Evolutionary conservation across 2,113 vertebrate species (phyloP), one percentile per base, ranked within the genome.

Genomic region (Atractosteus spatula): DNA sequence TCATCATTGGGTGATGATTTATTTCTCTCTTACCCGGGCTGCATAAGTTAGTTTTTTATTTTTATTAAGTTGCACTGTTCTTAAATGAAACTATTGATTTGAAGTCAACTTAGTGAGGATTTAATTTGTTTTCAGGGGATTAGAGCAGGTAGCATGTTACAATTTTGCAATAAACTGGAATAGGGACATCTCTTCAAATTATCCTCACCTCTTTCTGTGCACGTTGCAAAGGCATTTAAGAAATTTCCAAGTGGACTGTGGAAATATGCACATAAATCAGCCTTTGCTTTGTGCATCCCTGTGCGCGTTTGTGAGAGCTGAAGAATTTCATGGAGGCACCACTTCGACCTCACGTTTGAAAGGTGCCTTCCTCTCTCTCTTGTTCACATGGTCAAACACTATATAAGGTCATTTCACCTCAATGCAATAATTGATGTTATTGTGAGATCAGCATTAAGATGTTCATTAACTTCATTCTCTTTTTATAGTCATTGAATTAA

Each of bases 41-140:
- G 92, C 93, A 95, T 93, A 92, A 95, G 95, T 94, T 96, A 95
- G 94, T 97, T 97, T 93, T 97, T 97, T 95, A 96, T 97, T 97
- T 97, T 97, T 97, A 95, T 97, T 96, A 97, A 96, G 95, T 96
- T 93, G 93, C 91, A 89, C 92, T 90, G 94, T 92, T 92, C 92
- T 95, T 96, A 97, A 97, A 98, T 97, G 95, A 96, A 97, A 96
- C 93, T 96, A 98, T 97, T 95, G 96, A 98, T 97, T 97, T 96
- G 91, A 93, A 94, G 96, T 97, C 95, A 96, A 91, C 92, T 97
- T 96, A 96, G 94, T 95, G 94, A 96, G 94, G 93, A 95, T 98
- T 98, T 98, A 96, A 98, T 98, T 98, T 97, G 95, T 98, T 96
- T 97, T 95, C 94, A 88, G 93, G 91, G 94, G 94, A 96, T 98